These are phyloP conservation scores for Manis crassicaudata DNA, from an alignment of 2,797 vertebrate species.

Conservation along the genomic window DNA sequence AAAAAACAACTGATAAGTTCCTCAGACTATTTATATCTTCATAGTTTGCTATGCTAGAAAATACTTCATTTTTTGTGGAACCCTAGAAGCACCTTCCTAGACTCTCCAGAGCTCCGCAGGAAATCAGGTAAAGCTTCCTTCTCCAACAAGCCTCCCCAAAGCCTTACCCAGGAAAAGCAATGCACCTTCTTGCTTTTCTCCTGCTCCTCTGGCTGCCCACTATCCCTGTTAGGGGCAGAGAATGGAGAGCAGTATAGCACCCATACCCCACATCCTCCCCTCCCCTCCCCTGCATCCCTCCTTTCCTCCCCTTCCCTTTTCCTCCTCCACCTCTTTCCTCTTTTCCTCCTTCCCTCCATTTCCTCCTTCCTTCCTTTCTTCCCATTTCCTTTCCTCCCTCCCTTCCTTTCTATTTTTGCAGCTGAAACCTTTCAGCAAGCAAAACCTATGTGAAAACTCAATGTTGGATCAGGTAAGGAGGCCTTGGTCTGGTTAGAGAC, in stretches of 20 bases:
- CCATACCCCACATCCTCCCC: background rate
- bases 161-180: background rate
- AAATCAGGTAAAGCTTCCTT: background rate
- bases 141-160: background rate
- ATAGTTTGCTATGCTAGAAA: background rate
- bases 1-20: background rate
- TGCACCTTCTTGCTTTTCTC: background rate
- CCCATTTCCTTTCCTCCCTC: background rate
- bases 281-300: background rate
- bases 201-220: background rate
- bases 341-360: no score
- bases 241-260: background rate
- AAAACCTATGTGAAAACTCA: background rate
- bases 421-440: background rate
- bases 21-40: background rate
- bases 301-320: background rate
- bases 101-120: background rate
- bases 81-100: background rate
- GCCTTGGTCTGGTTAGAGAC: background rate
- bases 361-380: background rate
- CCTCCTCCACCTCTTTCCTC: fast-evolving
- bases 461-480: background rate
- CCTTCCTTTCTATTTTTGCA: background rate
- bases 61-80: background rate
- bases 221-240: background rate